Percentiles rank a stretch among this genome's conserved stretches.
Evolutionary conservation across 1,140 invertebrate species (phyloP).

Genomic region (Colletes gigas): DNA sequence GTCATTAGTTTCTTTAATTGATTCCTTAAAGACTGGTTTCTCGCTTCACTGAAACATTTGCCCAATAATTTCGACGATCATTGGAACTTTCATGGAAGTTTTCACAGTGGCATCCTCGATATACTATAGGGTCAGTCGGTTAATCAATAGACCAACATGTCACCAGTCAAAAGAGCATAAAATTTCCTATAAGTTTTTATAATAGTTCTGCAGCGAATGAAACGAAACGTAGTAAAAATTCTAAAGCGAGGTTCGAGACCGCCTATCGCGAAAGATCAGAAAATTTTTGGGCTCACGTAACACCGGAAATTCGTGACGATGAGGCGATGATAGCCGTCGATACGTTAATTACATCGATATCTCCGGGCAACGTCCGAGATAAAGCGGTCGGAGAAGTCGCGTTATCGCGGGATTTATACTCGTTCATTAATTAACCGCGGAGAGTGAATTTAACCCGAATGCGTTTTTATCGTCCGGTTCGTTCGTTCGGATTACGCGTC

Average conservation of each 20-base stretch:
- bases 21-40: too few relatives aligned
- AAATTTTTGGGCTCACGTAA: neutral
- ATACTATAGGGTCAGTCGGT: too few relatives aligned
- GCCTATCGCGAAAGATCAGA: neutral
- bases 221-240: too few relatives aligned
- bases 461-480: conserved; percentile 8
- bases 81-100: too few relatives aligned
- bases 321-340: neutral
- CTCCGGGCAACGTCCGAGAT: conserved; percentile 4
- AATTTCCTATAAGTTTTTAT: too few relatives aligned
- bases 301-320: neutral
- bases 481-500: neutral
- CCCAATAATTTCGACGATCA: neutral
- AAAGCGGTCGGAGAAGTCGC: neutral
- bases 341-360: conserved; percentile 31
- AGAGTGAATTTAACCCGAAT: conserved; percentile 4
- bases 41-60: neutral
- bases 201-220: too few relatives aligned
- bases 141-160: too few relatives aligned
- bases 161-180: too few relatives aligned
- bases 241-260: too few relatives aligned
- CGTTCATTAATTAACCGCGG: conserved; percentile 26
- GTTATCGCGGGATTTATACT: conserved; percentile 1
- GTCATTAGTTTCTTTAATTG: conserved; percentile 10
- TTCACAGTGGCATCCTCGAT: too few relatives aligned